These are phyloP conservation scores for Drosophila melanogaster DNA, from an alignment of 1,140 invertebrate genomes.

Conservation along the genomic window Release_6_plus_ISO1_MT NC_004354.4:9194001-9194500, in stretches of 20 bases:
- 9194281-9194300: conserved; percentile 81
- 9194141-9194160: conserved; percentile 62
- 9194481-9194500: conserved; percentile 72
- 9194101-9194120: conserved; percentile 67
- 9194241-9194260: neutral
- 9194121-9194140: conserved; percentile 61
- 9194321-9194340: conserved; percentile 81
- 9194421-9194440: conserved; percentile 63
- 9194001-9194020: neutral
- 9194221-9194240: too few relatives aligned
- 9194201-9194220: conserved; percentile 69
- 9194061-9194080: neutral
- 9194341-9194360: conserved; percentile 69
- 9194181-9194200: conserved; percentile 77
- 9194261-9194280: conserved; percentile 64
- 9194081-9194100: conserved; percentile 55
- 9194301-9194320: conserved; percentile 71
- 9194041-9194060: neutral
- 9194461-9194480: conserved; percentile 64
- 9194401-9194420: conserved; percentile 55
- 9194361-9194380: conserved; percentile 70
- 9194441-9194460: conserved; percentile 69
- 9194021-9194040: conserved; percentile 6
- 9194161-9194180: conserved; percentile 69
- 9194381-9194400: conserved; percentile 47